Base-by-base conservation (phyloP, 2,113 vertebrate species). In the Prochilodus magdalenae region DNA sequence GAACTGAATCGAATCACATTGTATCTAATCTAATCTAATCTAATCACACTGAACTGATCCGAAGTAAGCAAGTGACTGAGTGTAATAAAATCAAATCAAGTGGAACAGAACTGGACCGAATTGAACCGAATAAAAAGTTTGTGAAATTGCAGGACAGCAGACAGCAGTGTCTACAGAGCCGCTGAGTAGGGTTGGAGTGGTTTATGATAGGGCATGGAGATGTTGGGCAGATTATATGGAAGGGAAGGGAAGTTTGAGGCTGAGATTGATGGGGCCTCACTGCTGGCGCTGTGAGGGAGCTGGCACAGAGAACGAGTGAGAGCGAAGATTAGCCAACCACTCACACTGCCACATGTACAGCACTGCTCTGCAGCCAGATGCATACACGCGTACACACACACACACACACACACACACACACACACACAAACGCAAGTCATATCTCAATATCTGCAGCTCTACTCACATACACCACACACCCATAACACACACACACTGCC, bases 251-350 rank as follows among this genome's bases (percentile, higher is more conserved):
- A 66, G 71, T 60, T 29, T 83, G 81, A 59, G 22, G 82, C 30
- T 2, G 66, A 73, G 72, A 84, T 73, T 85, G 77, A 86, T 85
- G 77, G 72, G 79, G 47, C 62, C 87, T 91, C 87, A 90, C 89
- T 90, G 83, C 90, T 53, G 82, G 57, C 84, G 89, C 86, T 90
- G 73, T 81, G 83, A 90, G 89, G 83, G 81, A 74, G 90, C 90
- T 84, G 92, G 89, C 88, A 92, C 86, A 88, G 75, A 82, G 83
- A 90, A 87, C 73, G 89, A 90, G 83, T 88, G 85, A 89, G 88
- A 93, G 86, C 77, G 87, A 86, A 84, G 88, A 88, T 85, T 83
- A 89, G 86, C 86, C 63, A 91, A 90, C 81, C 84, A 18, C 88
- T 73, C 63, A 78, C 76, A 83, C 65, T 84, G 83, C 86, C 77